Evolutionary conservation across 2,888 invertebrate species (phyloP), one percentile per base, ranked within the genome.

Genomic region (Cephus spinipes): DNA sequence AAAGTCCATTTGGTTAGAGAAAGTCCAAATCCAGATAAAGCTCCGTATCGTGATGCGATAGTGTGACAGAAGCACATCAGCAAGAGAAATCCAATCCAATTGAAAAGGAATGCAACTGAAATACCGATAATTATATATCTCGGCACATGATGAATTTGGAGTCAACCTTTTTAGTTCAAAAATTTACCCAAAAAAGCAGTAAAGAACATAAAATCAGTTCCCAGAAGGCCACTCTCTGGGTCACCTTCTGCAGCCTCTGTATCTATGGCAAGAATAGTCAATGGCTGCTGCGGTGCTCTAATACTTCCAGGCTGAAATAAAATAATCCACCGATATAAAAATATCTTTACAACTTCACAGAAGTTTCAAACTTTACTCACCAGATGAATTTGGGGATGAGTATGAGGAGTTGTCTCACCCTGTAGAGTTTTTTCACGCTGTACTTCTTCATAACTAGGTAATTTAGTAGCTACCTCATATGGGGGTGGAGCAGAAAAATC

Each of bases 1-100:
- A 98, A 94, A 55, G 98, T 98, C 98, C 98, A 98, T 92, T 98
- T 98, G 83, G 98, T 97, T 82, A 98, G 93, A 11, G 98, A 98
- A 30, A 98, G 93, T 1, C 98, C 98, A 90, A 98, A 98, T 77
- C 98, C 98, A 73, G 98, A 96, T 75, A 98, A 92, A 1, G 98
- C 98, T 35, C 98, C 98, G 91, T 98, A 98, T 86, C 98, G 95
- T 40, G 97, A 97, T 69, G 98, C 98, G 87, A 98, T 97, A 76
- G 98, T 98, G 92, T 98, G 97, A 89, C 97, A 97, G 93, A 98
- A 97, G 89, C 98, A 98, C 94, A 98, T 96, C 85, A 98, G 93
- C 89, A 98, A 93, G 85, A 98, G 93, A 92, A 98, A 98, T 23
- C 98, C 98, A 90, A 98, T 95, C 98, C 98, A 98, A 93, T 98